Conservation (phyloP, 2,888 invertebrate genomes). For the Drosophila koepferae region DNA sequence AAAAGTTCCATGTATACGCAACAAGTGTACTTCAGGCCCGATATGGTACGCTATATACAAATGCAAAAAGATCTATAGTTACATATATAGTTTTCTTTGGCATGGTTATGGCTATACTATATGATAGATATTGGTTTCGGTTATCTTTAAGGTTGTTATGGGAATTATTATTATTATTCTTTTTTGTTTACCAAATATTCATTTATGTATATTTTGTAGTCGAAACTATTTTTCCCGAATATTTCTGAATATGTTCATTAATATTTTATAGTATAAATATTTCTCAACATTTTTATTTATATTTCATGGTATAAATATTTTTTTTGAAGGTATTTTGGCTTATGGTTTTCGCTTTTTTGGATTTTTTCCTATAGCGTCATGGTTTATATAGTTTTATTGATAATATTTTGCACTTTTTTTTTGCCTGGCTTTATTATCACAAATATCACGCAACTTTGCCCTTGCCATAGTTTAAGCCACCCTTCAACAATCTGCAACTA, state of each 20-base stretch:
- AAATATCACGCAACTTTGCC: slow-evolving; percentile 17
- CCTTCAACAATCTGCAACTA: slow-evolving; percentile 7
- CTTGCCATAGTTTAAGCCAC: slow-evolving; percentile 30
- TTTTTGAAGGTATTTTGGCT: slow-evolving; percentile 13
- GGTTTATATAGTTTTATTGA: slow-evolving; percentile 2
- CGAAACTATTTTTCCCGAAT: background rate
- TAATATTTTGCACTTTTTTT: background rate
- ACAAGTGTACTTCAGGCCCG: slow-evolving; percentile 82
- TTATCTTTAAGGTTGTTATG: slow-evolving; percentile 15
- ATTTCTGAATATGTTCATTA: too few species aligned
- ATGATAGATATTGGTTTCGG: slow-evolving; percentile 45
- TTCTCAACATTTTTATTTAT: background rate
- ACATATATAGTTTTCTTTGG: slow-evolving; percentile 52
- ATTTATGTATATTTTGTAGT: slow-evolving; percentile 5
- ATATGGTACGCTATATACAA: slow-evolving; percentile 78
- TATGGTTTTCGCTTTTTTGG: slow-evolving; percentile 32
- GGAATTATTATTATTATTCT: background rate
- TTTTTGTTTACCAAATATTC: background rate
- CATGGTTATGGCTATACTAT: slow-evolving; percentile 64
- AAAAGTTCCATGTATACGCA: slow-evolving; percentile 79
- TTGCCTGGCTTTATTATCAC: slow-evolving; percentile 29
- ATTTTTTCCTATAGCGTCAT: slow-evolving; percentile 11
- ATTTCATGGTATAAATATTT: background rate
- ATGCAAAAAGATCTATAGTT: slow-evolving; percentile 40
- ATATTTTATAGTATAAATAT: too few species aligned